phyloP scores from a whole-genome alignment of 2,113 vertebrate species.

The Xenus cinereus region DNA sequence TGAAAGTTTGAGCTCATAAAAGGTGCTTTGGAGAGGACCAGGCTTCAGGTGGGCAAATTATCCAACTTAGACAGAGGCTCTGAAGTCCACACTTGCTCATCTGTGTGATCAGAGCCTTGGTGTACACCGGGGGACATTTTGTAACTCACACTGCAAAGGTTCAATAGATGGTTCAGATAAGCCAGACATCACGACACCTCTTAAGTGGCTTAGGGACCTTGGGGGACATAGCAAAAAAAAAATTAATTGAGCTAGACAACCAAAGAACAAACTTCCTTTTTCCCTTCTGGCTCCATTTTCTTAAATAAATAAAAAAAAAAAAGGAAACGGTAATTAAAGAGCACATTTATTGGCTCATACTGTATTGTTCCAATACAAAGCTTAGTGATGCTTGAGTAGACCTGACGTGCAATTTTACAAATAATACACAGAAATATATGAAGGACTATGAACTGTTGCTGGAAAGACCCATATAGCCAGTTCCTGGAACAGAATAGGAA shows the following conservation, averaged over 20 bases:
- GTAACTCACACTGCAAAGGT: accelerated
- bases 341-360: background rate
- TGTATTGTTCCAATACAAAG: background rate
- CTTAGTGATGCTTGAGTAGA: background rate
- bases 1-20: background rate
- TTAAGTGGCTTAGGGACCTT: background rate
- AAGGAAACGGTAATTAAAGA: background rate
- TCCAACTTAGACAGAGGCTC: background rate
- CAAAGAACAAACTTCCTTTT: background rate
- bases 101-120: background rate
- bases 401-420: background rate
- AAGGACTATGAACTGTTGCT: background rate
- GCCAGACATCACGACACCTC: background rate
- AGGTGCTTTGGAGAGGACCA: background rate
- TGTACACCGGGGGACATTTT: background rate
- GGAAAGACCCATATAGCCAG: background rate
- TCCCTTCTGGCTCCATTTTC: background rate
- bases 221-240: background rate
- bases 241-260: background rate
- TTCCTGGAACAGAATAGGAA: background rate
- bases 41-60: background rate
- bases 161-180: background rate
- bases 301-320: background rate
- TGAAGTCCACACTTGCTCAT: accelerated
- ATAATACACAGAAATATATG: background rate